Conservation (phyloP, 2,113 vertebrate genomes). For the Pantherophis guttatus region DNA sequence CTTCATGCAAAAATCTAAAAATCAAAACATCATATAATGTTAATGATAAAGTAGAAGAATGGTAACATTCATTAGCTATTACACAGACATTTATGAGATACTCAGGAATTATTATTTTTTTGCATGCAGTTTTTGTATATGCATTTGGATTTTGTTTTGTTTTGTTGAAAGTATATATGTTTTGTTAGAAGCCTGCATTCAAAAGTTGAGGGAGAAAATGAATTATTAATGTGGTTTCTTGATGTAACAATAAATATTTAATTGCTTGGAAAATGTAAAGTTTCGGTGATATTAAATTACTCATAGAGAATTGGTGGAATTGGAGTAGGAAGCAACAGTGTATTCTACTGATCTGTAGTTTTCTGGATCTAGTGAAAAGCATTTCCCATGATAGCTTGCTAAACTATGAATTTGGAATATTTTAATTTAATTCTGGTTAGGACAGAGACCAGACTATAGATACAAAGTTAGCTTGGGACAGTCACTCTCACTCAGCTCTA, state of each 20-base stretch:
- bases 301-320: not conserved
- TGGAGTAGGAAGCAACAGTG: not conserved
- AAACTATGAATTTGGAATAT: not conserved
- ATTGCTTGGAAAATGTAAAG: not conserved
- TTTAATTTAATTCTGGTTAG: not conserved
- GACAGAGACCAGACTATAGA: not conserved
- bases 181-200: not conserved
- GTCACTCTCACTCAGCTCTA: not conserved
- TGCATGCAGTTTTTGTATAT: not conserved
- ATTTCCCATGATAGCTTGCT: not conserved
- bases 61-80: not conserved
- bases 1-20: not conserved
- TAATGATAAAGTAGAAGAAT: not conserved
- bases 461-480: not conserved
- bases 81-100: not conserved
- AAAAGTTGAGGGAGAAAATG: not conserved
- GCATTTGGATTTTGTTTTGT: not conserved
- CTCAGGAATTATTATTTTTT: no score
- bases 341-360: not conserved
- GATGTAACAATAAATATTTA: not conserved
- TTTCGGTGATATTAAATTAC: not conserved
- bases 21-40: not conserved
- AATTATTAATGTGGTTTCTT: not conserved
- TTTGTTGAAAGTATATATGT: not conserved
- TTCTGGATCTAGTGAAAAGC: no score